phyloP scores from a whole-genome alignment of 2,888 invertebrate species.

The Trissolcus brochymenae region DNA sequence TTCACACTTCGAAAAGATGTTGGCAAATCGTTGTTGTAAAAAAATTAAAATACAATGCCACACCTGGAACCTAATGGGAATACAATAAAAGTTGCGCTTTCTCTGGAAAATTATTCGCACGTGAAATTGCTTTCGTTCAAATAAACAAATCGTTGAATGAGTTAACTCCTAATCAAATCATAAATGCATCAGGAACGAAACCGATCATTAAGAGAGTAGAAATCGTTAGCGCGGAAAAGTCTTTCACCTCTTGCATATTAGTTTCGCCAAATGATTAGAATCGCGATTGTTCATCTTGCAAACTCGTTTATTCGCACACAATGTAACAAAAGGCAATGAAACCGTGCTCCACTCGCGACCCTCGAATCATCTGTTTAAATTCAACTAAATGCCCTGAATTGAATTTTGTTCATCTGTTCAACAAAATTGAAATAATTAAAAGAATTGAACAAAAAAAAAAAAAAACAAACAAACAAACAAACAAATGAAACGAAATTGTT shows the following conservation, averaged over 20 bases:
- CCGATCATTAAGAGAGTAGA: constrained; percentile 13
- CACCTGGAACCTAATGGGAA: too few relatives aligned
- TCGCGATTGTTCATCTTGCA: constrained; percentile 16
- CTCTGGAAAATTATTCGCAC: too few relatives aligned
- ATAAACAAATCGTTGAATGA: background rate
- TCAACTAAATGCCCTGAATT: too few relatives aligned
- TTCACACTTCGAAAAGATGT: too few relatives aligned
- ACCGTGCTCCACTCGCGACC: background rate
- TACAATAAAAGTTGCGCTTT: too few relatives aligned
- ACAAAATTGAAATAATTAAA: too few relatives aligned
- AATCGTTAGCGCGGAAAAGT: constrained; percentile 26
- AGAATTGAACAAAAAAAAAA: too few relatives aligned
- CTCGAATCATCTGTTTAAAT: background rate
- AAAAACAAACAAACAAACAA: background rate
- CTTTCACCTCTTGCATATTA: constrained; percentile 11
- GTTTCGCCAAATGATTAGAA: constrained; percentile 4
- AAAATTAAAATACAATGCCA: too few relatives aligned
- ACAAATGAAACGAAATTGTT: background rate
- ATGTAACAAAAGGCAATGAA: constrained; percentile 17
- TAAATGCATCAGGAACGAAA: background rate
- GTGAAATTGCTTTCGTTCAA: constrained; percentile 2
- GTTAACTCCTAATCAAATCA: background rate
- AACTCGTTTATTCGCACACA: constrained; percentile 19
- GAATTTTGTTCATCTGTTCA: too few relatives aligned
- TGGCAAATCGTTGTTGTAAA: too few relatives aligned